phyloP scores from a whole-genome alignment of 2,888 invertebrate species.

The Lasioglossum marginatum region DNA sequence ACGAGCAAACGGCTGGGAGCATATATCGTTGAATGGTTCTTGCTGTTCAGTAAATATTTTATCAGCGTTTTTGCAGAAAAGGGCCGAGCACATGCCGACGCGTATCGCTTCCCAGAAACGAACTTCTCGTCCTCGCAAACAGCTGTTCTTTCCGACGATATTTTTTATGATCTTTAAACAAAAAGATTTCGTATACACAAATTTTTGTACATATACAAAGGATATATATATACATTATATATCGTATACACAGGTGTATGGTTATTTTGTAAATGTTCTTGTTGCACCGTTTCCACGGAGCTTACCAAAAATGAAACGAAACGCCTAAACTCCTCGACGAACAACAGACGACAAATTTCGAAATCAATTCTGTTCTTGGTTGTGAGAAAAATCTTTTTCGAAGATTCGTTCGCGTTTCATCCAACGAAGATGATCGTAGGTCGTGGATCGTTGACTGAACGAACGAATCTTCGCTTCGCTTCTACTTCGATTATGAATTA shows the following conservation, averaged over 20 bases:
- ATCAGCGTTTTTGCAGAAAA: background rate
- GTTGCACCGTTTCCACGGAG: constrained; percentile 59
- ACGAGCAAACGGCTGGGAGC: background rate
- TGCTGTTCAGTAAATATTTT: constrained; percentile 7
- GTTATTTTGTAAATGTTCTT: constrained; percentile 64
- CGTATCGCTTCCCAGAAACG: constrained; percentile 49
- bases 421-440: background rate
- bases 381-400: constrained; percentile 4
- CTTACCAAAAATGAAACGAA: constrained; percentile 49
- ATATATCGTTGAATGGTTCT: background rate
- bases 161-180: constrained; percentile 65
- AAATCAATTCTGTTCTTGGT: constrained; percentile 9
- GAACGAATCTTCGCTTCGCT: background rate
- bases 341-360: constrained; percentile 10
- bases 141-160: constrained; percentile 60
- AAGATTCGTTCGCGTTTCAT: background rate
- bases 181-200: constrained; percentile 62
- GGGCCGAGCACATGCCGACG: constrained; percentile 20
- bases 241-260: constrained; percentile 37
- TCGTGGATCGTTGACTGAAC: background rate
- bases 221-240: constrained; percentile 41
- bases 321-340: constrained; percentile 55
- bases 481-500: background rate
- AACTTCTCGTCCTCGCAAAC: constrained; percentile 53
- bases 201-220: constrained; percentile 67